A percentile compares a stretch with the other conserved stretches of the same genome.
phyloP scores from a whole-genome alignment of 2,113 vertebrate species.

The Sula dactylatra region DNA sequence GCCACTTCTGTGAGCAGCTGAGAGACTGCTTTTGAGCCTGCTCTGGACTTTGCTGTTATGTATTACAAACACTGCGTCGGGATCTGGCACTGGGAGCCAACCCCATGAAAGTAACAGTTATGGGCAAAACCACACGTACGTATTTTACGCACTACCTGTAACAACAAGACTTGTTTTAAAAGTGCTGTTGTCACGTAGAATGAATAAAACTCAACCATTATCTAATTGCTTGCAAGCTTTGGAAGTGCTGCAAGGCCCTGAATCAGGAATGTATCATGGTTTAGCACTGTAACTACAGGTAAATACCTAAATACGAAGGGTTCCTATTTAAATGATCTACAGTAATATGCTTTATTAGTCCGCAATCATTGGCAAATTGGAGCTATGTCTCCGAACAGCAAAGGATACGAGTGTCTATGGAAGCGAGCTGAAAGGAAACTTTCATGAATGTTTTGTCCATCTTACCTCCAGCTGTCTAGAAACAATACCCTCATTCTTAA shows the following conservation, averaged over 20 bases:
- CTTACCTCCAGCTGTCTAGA: background rate
- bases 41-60: background rate
- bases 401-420: accelerated
- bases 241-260: background rate
- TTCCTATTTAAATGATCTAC: no score
- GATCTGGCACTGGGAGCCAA: background rate
- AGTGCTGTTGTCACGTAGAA: background rate
- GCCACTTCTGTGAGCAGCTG: background rate
- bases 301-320: background rate
- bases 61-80: accelerated
- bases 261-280: background rate
- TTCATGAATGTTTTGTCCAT: background rate
- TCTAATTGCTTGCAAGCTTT: background rate
- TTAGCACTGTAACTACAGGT: background rate
- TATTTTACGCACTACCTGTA: background rate
- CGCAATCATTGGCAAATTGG: background rate
- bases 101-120: no score
- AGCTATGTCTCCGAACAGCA: background rate
- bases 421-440: background rate
- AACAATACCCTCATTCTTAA: background rate
- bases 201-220: background rate
- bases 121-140: accelerated
- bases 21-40: background rate
- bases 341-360: no score
- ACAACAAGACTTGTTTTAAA: background rate